These are phyloP conservation scores for Periphyllus acericola DNA, from an alignment of 2,888 invertebrate species.

Conservation along the genomic window DNA sequence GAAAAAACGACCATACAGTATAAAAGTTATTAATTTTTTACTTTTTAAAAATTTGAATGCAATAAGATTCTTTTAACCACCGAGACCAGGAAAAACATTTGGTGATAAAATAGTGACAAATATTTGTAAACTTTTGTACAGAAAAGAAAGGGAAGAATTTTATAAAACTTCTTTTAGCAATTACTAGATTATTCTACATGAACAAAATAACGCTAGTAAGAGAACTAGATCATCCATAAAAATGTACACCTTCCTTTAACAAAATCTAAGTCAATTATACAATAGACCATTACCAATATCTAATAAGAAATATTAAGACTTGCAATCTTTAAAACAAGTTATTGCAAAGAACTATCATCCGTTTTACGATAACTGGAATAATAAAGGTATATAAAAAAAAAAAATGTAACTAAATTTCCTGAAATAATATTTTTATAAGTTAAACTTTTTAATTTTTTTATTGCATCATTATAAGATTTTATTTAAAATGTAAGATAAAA, in stretches of 20 bases:
- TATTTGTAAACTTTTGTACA: conserved; percentile 6
- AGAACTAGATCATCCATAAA: neutral
- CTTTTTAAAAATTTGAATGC: conserved; percentile 2
- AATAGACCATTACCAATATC: neutral
- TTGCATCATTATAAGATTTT: no score
- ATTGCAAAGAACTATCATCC: neutral
- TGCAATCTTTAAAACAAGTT: conserved; percentile 13
- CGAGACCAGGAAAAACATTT: neutral
- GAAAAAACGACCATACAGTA: neutral
- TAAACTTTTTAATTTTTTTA: no score
- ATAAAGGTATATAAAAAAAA: neutral
- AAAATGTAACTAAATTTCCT: neutral
- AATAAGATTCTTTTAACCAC: neutral
- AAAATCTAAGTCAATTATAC: neutral
- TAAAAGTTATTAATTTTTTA: neutral
- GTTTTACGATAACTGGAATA: neutral
- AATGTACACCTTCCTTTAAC: neutral
- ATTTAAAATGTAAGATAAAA: no score
- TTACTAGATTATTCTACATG: neutral
- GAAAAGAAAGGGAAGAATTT: neutral
- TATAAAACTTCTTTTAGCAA: conserved; percentile 1
- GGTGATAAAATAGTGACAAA: neutral
- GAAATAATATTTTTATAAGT: no score
- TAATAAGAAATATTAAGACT: neutral
- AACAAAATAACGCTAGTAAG: neutral